A percentile compares a stretch with the other conserved stretches of the same genome.
phyloP scores from a whole-genome alignment of 2,888 invertebrate species.

The Leptinotarsa peninsularis region DNA sequence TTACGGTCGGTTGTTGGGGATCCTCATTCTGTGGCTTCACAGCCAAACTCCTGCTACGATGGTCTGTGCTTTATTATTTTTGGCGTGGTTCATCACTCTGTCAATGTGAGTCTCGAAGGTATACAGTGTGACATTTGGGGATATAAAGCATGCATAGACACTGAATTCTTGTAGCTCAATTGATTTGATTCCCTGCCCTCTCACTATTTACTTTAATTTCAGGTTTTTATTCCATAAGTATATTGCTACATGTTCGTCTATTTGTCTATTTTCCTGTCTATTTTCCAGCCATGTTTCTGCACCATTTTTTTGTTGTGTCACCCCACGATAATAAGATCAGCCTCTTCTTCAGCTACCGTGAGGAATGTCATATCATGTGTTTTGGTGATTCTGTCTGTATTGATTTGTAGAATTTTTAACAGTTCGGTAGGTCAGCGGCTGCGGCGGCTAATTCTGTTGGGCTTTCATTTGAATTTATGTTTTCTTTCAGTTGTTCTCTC shows the following conservation, averaged over 20 bases:
- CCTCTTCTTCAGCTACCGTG: slow-evolving; percentile 5
- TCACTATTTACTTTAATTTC: not conserved
- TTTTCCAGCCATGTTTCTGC: not conserved
- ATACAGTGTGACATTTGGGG: slow-evolving; percentile 7
- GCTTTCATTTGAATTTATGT: too few species aligned
- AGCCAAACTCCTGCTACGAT: not conserved
- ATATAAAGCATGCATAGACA: not conserved
- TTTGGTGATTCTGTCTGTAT: not conserved
- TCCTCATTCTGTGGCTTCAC: not conserved
- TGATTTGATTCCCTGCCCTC: not conserved
- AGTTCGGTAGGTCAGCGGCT: not conserved
- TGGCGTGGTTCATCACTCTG: not conserved
- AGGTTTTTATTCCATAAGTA: slow-evolving; percentile 21
- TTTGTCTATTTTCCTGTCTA: not conserved
- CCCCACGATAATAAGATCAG: slow-evolving; percentile 29
- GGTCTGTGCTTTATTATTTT: not conserved
- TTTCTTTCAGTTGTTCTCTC: not conserved
- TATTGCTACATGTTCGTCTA: slow-evolving; percentile 18
- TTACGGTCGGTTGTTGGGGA: not conserved
- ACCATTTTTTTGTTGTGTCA: slow-evolving; percentile 27
- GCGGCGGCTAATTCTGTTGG: not conserved
- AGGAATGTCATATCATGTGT: slow-evolving; percentile 33
- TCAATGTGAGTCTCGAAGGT: not conserved
- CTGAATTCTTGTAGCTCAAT: not conserved
- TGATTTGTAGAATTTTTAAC: not conserved